phyloP scores from a whole-genome alignment of 2,113 vertebrate species.

The Sebastes fasciatus region DNA sequence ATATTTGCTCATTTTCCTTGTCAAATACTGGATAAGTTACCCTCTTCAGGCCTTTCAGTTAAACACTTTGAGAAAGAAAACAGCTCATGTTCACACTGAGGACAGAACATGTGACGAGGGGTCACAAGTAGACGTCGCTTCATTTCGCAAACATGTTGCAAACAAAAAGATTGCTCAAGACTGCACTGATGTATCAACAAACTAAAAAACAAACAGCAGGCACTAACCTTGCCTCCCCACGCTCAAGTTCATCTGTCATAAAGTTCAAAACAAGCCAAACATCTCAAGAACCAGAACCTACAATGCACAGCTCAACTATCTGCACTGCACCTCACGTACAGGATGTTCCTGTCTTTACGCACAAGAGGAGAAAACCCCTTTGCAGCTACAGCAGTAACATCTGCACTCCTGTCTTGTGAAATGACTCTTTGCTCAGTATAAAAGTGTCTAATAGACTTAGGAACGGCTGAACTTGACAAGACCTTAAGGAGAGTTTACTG shows the following conservation, averaged over 20 bases:
- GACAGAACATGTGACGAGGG: neutral
- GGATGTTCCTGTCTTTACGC: neutral
- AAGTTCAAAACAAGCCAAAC: constrained; percentile 1
- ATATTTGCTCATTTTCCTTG: neutral
- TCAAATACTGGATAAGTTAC: neutral
- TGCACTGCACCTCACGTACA: neutral
- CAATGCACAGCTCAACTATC: neutral
- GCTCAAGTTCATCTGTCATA: neutral
- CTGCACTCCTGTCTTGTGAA: constrained; percentile 46
- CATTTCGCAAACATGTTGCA: neutral
- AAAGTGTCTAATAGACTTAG: constrained; percentile 38
- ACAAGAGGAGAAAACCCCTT: neutral
- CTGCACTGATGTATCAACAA: neutral
- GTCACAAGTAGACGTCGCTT: neutral
- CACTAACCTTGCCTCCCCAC: neutral
- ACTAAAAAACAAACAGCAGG: neutral
- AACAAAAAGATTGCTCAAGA: neutral
- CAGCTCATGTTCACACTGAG: neutral
- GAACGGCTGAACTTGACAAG: constrained; percentile 40
- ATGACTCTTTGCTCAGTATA: constrained; percentile 26
- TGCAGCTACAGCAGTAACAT: constrained; percentile 32
- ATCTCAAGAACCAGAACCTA: neutral
- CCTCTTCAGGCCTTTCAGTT: neutral
- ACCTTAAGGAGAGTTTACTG: constrained; percentile 32
- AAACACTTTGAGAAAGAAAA: neutral